These are phyloP conservation scores for Hemithea aestivaria DNA, from an alignment of 2,888 invertebrate genomes.

Conservation along the genomic window DNA sequence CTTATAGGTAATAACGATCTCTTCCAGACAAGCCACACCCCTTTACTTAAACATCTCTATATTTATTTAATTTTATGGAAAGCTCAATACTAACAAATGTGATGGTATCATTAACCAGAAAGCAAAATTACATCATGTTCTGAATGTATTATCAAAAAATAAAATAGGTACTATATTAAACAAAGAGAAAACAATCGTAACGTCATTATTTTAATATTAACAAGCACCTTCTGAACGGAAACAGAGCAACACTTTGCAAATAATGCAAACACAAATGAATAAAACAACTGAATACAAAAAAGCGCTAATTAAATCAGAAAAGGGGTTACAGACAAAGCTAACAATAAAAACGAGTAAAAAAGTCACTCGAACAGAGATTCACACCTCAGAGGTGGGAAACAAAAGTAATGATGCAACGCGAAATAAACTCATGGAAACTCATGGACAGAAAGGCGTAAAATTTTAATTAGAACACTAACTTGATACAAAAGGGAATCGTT, in stretches of 20 bases:
- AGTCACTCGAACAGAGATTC: conserved; percentile 54
- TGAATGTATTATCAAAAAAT: no score
- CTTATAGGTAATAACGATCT: no score
- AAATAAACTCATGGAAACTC: conserved; percentile 39
- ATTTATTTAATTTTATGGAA: no score
- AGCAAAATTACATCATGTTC: no score
- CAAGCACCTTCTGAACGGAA: conserved; percentile 3
- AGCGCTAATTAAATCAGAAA: conserved; percentile 54
- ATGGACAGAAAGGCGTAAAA: conserved; percentile 55
- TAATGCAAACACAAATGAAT: conserved; percentile 25
- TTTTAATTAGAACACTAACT: conserved; percentile 74
- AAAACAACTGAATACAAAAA: conserved; percentile 28
- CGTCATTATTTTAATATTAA: neutral
- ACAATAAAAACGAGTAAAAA: conserved; percentile 45
- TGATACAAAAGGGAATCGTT: conserved; percentile 43
- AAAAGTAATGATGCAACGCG: conserved; percentile 53
- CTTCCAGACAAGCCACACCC: no score
- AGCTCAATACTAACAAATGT: no score
- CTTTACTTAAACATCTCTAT: no score
- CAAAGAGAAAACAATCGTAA: neutral
- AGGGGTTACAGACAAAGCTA: conserved; percentile 43
- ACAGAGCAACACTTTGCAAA: conserved; percentile 14
- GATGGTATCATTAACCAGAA: no score
- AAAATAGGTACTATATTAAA: neutral
- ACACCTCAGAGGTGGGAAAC: conserved; percentile 74